phyloP scores from a whole-genome alignment of 2,113 vertebrate species.

The Cnemophilus loriae region DNA sequence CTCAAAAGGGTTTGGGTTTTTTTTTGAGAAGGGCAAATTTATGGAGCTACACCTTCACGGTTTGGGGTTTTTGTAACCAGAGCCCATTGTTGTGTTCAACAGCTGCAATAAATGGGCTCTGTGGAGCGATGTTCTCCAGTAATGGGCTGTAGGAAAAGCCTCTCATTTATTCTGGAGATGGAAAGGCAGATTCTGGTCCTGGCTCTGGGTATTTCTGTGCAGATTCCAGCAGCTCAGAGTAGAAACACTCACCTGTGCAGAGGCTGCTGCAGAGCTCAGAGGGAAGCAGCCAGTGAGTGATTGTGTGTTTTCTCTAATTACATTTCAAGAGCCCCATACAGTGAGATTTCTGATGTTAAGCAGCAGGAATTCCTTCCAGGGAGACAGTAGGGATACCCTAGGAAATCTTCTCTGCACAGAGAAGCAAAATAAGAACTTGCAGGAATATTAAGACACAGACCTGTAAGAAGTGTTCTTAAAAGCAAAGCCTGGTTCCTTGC shows the following conservation, averaged over 20 bases:
- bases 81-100: background rate
- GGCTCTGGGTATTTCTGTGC: background rate
- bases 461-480: background rate
- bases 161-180: background rate
- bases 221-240: background rate
- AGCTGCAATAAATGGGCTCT: background rate
- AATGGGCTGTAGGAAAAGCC: background rate
- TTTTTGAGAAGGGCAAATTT: background rate
- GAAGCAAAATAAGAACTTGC: background rate
- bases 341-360: background rate
- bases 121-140: background rate
- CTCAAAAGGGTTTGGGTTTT: background rate
- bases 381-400: background rate
- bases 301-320: background rate
- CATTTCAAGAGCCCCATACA: background rate
- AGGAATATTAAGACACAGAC: background rate
- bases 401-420: background rate
- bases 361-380: background rate
- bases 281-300: background rate
- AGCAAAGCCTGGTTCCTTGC: background rate
- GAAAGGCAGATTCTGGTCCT: background rate
- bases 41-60: rapidly evolving
- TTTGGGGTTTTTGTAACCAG: background rate
- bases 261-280: background rate
- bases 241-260: background rate